These are phyloP conservation scores for Oostethus manadensis DNA, from an alignment of 2,113 vertebrate genomes.

Conservation along the genomic window DNA sequence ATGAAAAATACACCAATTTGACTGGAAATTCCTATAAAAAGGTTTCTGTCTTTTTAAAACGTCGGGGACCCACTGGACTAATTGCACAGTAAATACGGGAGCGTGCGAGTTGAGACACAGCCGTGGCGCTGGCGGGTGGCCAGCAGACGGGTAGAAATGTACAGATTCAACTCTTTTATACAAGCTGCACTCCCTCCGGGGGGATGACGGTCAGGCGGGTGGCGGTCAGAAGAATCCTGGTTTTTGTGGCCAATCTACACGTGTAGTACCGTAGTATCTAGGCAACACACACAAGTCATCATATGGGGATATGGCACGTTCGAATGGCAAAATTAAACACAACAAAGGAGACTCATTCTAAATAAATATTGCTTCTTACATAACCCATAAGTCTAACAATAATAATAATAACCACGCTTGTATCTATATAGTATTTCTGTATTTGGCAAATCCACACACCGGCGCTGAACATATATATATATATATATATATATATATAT, in stretches of 20 bases:
- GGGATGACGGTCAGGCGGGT: conserved; percentile 64
- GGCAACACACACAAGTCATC: conserved; percentile 53
- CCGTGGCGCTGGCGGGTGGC: conserved; percentile 44
- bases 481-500: conserved; percentile 4
- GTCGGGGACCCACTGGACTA: too few relatives aligned
- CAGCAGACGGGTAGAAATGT: conserved; percentile 72
- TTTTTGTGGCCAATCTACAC: conserved; percentile 19
- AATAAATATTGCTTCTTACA: conserved; percentile 77
- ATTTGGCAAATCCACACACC: conserved; percentile 73
- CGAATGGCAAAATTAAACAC: conserved; percentile 58
- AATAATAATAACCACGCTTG: conserved; percentile 44
- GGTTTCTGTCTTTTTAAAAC: too few relatives aligned
- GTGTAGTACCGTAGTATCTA: conserved; percentile 24
- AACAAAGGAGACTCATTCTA: conserved; percentile 64
- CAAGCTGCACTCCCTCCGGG: conserved; percentile 78
- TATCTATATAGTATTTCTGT: conserved; percentile 53
- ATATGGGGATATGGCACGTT: conserved; percentile 53
- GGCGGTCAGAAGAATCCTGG: conserved; percentile 38
- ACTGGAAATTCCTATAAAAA: too few relatives aligned
- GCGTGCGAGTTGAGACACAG: conserved; percentile 16
- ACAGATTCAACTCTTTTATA: conserved; percentile 79
- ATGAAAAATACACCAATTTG: too few relatives aligned
- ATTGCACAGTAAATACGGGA: conserved; percentile 43
- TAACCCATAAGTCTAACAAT: conserved; percentile 66
- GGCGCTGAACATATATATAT: conserved; percentile 42